A percentile compares a stretch with the other conserved stretches of the same genome.
These are phyloP conservation scores for Epinotia brunnichana DNA, from an alignment of 2,888 invertebrate species.

Conservation along the genomic window DNA sequence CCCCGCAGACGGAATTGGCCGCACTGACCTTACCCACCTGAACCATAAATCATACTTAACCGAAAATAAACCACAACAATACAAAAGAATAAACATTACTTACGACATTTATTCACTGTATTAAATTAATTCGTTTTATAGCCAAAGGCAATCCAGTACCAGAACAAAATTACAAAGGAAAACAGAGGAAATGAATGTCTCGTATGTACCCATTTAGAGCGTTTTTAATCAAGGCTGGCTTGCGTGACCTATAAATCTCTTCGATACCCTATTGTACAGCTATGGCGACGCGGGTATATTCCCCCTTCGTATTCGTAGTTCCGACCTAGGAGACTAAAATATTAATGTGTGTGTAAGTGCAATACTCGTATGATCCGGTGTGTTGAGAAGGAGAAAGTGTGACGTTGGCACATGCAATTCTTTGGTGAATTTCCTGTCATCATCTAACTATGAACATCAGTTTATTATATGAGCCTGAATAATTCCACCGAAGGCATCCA, in stretches of 20 bases:
- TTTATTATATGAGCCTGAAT: not conserved
- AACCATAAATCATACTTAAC: not conserved
- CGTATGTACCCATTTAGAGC: slow-evolving; percentile 56
- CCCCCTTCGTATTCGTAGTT: slow-evolving; percentile 41
- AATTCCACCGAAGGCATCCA: too few relatives aligned
- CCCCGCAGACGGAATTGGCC: too few relatives aligned
- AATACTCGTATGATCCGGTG: slow-evolving; percentile 10
- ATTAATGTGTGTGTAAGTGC: slow-evolving; percentile 1
- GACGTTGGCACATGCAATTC: not conserved
- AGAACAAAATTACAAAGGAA: slow-evolving; percentile 51
- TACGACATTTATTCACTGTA: slow-evolving; percentile 22
- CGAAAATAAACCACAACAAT: slow-evolving; percentile 18
- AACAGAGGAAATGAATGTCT: slow-evolving; percentile 57
- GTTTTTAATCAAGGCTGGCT: slow-evolving; percentile 67
- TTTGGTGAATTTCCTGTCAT: not conserved
- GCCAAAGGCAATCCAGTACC: slow-evolving; percentile 18
- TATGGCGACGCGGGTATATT: slow-evolving; percentile 49
- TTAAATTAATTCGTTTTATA: slow-evolving; percentile 26
- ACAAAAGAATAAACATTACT: slow-evolving; percentile 19
- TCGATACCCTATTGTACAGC: slow-evolving; percentile 63
- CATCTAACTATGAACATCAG: not conserved
- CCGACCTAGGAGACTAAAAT: slow-evolving; percentile 18
- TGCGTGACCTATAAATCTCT: slow-evolving; percentile 69
- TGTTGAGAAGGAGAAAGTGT: slow-evolving; percentile 3
- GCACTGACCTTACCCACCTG: too few relatives aligned